A percentile compares a stretch with the other conserved stretches of the same genome.
These are phyloP conservation scores for Dastarcus helophoroides DNA, from an alignment of 2,888 invertebrate species.

Conservation along the genomic window DNA sequence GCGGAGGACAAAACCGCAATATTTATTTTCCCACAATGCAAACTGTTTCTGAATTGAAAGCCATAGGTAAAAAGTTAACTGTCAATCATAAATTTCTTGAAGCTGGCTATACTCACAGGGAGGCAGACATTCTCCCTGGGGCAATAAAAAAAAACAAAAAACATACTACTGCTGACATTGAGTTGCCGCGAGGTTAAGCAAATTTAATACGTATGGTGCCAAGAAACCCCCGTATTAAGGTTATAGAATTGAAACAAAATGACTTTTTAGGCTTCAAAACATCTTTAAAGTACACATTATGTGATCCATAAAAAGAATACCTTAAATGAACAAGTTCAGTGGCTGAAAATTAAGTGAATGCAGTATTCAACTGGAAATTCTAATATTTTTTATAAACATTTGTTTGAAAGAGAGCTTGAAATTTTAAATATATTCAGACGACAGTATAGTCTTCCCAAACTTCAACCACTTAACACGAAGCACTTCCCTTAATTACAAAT, in stretches of 20 bases:
- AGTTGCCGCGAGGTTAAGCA: slow-evolving; percentile 4
- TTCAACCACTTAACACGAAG: no score
- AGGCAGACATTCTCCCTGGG: slow-evolving; percentile 6
- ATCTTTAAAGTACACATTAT: not conserved
- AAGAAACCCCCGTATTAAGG: slow-evolving; percentile 4
- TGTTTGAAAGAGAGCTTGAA: no score
- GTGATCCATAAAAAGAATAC: no score
- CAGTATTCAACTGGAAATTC: no score
- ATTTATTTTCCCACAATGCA: no score
- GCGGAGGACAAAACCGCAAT: no score
- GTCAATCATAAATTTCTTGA: slow-evolving; percentile 6
- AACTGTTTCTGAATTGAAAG: no score
- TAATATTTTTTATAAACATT: no score
- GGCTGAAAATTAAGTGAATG: not conserved
- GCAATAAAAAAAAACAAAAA: slow-evolving; percentile 7
- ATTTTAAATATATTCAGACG: no score
- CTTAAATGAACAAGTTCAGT: no score
- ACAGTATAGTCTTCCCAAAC: no score
- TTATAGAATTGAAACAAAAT: slow-evolving; percentile 5
- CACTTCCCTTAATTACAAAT: no score
- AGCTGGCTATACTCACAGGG: slow-evolving; percentile 7
- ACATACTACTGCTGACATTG: slow-evolving; percentile 7
- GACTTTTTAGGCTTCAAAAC: slow-evolving; percentile 5
- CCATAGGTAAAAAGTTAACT: slow-evolving; percentile 2
- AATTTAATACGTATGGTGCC: slow-evolving; percentile 6